A percentile compares a stretch with the other conserved stretches of the same genome.
phyloP scores from a whole-genome alignment of 2,888 invertebrate species.

The Rugalucina vietnamica region DNA sequence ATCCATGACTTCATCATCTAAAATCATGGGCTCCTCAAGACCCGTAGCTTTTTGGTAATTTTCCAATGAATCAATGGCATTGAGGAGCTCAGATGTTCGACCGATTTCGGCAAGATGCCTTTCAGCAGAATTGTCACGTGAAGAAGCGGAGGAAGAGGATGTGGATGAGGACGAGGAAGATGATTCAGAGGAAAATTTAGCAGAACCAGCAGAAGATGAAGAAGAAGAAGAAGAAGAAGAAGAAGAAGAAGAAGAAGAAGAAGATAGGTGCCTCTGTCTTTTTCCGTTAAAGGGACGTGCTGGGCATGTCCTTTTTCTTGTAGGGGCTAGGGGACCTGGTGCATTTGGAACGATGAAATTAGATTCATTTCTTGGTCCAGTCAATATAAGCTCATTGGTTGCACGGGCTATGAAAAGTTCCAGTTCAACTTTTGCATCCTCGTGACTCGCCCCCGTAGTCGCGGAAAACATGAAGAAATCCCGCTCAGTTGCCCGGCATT shows the following conservation, averaged over 20 bases:
- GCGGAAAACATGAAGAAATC: too few relatives aligned
- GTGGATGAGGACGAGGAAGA: neutral
- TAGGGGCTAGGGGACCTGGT: neutral
- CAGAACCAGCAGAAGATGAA: neutral
- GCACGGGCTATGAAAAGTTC: too few relatives aligned
- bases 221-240: neutral
- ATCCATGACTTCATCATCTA: neutral
- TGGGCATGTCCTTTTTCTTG: neutral
- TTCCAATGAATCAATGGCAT: neutral
- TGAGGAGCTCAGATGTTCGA: neutral
- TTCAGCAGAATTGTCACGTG: neutral
- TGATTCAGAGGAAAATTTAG: too few relatives aligned
- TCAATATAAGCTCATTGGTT: too few relatives aligned
- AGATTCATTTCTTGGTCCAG: too few relatives aligned
- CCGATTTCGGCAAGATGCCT: neutral
- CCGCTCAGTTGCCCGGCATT: too few relatives aligned
- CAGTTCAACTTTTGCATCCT: too few relatives aligned
- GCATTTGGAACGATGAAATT: too few relatives aligned
- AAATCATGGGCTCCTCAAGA: neutral
- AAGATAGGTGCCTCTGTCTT: neutral
- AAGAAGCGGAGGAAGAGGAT: neutral
- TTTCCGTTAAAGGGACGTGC: neutral
- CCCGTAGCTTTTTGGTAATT: neutral
- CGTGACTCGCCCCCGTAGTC: too few relatives aligned
- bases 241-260: neutral